These are phyloP conservation scores for Platygyra sinensis DNA, from an alignment of 64 coral and sea anemone species.

Conservation along the genomic window DNA sequence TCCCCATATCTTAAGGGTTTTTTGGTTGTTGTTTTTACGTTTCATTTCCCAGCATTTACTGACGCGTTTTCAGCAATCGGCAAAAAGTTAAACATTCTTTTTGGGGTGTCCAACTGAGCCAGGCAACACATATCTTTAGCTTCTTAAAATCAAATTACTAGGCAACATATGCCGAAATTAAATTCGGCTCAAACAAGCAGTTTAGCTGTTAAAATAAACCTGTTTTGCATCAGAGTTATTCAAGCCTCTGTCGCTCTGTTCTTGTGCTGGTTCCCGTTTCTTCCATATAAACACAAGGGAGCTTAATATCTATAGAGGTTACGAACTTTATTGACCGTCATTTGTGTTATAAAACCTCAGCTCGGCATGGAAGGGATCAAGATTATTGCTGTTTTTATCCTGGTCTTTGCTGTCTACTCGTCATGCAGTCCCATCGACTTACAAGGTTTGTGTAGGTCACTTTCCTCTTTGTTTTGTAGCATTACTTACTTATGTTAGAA, in stretches of 20 bases:
- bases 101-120: background rate
- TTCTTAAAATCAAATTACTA: conserved; percentile 2
- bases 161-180: background rate
- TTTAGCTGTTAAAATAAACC: conserved; percentile 14
- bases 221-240: conserved; percentile 19
- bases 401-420: background rate
- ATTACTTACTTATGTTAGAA: too few relatives aligned
- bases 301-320: background rate
- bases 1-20: background rate
- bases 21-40: background rate
- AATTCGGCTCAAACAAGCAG: conserved; percentile 24
- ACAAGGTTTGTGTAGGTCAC: background rate
- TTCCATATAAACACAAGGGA: background rate
- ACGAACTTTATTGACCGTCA: background rate
- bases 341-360: background rate
- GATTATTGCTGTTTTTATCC: background rate
- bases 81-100: conserved; percentile 22
- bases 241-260: background rate
- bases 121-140: conserved; percentile 18
- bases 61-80: background rate
- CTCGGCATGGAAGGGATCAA: background rate
- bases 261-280: background rate
- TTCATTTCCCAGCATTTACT: too few relatives aligned
- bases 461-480: too few relatives aligned
- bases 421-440: background rate